Evolutionary conservation across 2,888 invertebrate genomes (phyloP).

Genomic region (Hirtodrosophila confusa): DNA sequence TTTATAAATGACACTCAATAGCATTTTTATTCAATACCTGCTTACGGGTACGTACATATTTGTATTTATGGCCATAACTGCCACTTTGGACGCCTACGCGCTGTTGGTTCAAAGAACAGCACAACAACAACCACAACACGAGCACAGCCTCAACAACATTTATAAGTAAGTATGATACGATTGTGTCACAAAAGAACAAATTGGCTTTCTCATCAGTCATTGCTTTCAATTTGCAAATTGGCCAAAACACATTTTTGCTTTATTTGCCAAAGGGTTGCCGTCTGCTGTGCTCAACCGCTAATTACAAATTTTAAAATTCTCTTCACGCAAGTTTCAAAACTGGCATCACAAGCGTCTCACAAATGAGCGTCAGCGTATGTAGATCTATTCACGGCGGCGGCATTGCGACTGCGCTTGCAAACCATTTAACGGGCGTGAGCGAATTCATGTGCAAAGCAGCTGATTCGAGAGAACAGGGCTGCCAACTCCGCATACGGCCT

Average conservation of each 20-base stretch:
- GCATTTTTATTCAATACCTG: slow-evolving; percentile 69
- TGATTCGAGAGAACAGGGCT: slow-evolving; percentile 42
- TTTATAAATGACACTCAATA: slow-evolving; percentile 66
- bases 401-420: slow-evolving; percentile 66
- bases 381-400: slow-evolving; percentile 40
- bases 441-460: slow-evolving; percentile 59
- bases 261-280: slow-evolving; percentile 1
- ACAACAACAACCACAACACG: slow-evolving; percentile 25
- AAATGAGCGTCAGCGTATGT: slow-evolving; percentile 22
- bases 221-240: slow-evolving; percentile 4
- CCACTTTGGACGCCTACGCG: slow-evolving; percentile 73
- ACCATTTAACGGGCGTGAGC: slow-evolving; percentile 38
- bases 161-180: slow-evolving; percentile 27
- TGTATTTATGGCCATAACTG: slow-evolving; percentile 78
- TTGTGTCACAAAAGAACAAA: slow-evolving; percentile 17
- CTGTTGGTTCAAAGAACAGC: slow-evolving; percentile 51
- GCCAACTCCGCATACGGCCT: slow-evolving; percentile 5
- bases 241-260: slow-evolving; percentile 5
- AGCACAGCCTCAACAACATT: slow-evolving; percentile 19
- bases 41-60: slow-evolving; percentile 70
- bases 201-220: slow-evolving; percentile 10
- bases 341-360: slow-evolving; percentile 18
- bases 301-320: slow-evolving; percentile 22
- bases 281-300: not conserved
- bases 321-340: slow-evolving; percentile 28